These are phyloP conservation scores for Eubucco bourcierii DNA, from an alignment of 2,113 vertebrate species.

Conservation along the genomic window DNA sequence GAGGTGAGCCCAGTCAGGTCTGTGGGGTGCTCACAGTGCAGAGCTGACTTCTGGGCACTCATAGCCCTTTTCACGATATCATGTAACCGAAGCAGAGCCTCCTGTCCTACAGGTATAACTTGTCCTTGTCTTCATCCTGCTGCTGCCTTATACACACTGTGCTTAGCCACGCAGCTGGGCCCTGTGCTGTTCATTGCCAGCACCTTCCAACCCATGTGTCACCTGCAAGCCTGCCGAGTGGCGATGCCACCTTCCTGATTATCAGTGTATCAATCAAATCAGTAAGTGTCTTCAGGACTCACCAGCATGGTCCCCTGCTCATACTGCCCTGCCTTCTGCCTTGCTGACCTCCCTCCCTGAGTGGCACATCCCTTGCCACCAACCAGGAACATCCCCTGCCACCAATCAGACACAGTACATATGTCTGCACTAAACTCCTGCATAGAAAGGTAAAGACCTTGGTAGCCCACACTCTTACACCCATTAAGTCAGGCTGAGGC, in stretches of 20 bases:
- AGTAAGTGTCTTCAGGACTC: neutral
- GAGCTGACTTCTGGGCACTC: neutral
- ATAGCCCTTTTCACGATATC: accelerated
- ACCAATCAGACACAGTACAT: neutral
- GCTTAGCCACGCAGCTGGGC: neutral
- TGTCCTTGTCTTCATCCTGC: neutral
- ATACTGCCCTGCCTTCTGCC: neutral
- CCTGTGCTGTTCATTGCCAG: neutral
- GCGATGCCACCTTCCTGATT: neutral
- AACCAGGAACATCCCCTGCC: neutral
- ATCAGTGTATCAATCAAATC: accelerated
- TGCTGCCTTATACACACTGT: accelerated
- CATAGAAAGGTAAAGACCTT: neutral
- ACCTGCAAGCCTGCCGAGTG: neutral
- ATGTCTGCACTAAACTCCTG: neutral
- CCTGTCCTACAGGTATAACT: constrained; percentile 39
- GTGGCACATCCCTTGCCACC: neutral
- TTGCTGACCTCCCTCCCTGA: neutral
- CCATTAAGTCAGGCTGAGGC: neutral
- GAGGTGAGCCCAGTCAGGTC: neutral
- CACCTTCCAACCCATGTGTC: neutral
- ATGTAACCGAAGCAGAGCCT: accelerated
- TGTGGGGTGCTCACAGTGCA: neutral
- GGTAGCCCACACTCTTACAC: neutral
- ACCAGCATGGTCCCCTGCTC: neutral